phyloP scores from a whole-genome alignment of 1,140 invertebrate species.

The Drosophila equinoxialis region DNA sequence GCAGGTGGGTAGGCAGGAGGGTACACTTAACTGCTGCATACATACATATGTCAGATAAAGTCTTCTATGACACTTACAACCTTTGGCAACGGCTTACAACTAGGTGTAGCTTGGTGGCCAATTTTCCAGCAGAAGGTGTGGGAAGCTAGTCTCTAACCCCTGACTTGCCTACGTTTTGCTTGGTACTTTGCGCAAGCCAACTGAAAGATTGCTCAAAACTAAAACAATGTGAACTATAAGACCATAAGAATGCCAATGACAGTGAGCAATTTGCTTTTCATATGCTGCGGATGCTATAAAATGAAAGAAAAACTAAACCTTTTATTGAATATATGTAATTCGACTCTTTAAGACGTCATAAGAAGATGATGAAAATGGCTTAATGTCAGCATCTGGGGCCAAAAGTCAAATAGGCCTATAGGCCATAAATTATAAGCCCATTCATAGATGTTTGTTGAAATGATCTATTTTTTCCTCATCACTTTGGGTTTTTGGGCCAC shows the following conservation, averaged over 20 bases:
- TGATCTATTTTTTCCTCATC: too few relatives aligned
- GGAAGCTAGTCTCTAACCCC: neutral
- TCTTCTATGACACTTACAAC: constrained; percentile 5
- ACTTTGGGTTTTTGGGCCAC: too few relatives aligned
- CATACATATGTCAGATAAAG: constrained; percentile 8
- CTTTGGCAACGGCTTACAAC: neutral
- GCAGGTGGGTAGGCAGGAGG: too few relatives aligned
- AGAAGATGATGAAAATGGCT: too few relatives aligned
- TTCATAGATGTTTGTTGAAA: too few relatives aligned
- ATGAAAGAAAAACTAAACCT: too few relatives aligned
- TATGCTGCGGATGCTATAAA: neutral
- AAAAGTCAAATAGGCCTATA: too few relatives aligned
- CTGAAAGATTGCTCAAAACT: constrained; percentile 2
- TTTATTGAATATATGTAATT: too few relatives aligned
- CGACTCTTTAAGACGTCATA: too few relatives aligned
- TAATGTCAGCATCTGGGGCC: too few relatives aligned
- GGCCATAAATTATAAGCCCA: too few relatives aligned
- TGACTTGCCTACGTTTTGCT: neutral
- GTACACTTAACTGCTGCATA: constrained; percentile 1
- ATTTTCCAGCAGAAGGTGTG: constrained; percentile 5
- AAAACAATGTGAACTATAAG: constrained; percentile 5
- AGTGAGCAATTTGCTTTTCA: neutral
- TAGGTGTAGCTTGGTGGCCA: constrained; percentile 3
- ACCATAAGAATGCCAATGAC: constrained; percentile 6
- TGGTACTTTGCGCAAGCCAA: neutral